These are phyloP conservation scores for Pheosia tremula DNA, from an alignment of 2,888 invertebrate species.

Conservation along the genomic window DNA sequence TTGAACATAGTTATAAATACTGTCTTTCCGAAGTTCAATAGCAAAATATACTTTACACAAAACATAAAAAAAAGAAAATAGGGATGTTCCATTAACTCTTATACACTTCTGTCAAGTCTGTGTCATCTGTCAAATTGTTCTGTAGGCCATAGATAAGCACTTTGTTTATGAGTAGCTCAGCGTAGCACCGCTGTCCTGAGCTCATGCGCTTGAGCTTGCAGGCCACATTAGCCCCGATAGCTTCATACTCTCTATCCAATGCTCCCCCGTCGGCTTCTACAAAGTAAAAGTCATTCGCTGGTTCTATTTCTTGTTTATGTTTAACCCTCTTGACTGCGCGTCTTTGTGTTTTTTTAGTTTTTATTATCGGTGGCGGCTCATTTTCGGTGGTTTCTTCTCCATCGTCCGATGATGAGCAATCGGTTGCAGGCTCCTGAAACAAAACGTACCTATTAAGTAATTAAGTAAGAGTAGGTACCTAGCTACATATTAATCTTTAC, in stretches of 20 bases:
- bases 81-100: conserved; percentile 5
- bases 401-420: conserved; percentile 7
- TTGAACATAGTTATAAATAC: no score
- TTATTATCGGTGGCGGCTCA: background rate
- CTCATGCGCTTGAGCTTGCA: conserved; percentile 53
- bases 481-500: no score
- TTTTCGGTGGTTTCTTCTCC: conserved; percentile 9
- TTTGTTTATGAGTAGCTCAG: conserved; percentile 54
- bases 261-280: conserved; percentile 9
- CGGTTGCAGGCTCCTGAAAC: conserved; percentile 26
- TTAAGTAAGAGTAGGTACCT: background rate
- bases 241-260: conserved; percentile 44
- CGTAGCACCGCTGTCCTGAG: conserved; percentile 44
- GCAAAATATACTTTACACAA: no score
- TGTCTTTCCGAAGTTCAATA: no score
- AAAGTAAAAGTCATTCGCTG: conserved; percentile 11
- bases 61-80: no score
- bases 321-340: conserved; percentile 12
- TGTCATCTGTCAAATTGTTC: conserved; percentile 44
- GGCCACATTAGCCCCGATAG: conserved; percentile 50
- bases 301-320: conserved; percentile 16
- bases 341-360: background rate
- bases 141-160: conserved; percentile 49
- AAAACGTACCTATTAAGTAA: background rate
- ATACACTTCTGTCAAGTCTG: conserved; percentile 44